phyloP scores from a whole-genome alignment of 2,797 vertebrate species.

The Monodelphis domestica region DNA sequence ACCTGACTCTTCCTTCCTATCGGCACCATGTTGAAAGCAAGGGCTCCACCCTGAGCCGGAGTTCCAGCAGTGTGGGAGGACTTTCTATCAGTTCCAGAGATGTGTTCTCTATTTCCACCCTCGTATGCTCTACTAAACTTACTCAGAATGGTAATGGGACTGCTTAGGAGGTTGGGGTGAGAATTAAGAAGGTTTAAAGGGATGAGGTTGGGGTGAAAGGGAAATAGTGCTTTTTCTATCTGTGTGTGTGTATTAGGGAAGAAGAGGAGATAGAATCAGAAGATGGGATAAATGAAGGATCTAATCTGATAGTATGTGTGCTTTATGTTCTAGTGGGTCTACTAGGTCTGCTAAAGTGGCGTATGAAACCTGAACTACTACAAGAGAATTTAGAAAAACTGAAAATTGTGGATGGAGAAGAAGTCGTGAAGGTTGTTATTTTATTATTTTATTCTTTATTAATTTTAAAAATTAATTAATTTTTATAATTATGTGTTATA shows the following conservation, averaged over 20 bases:
- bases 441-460: neutral
- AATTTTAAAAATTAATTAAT: no score
- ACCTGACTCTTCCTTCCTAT: slow-evolving; percentile 90
- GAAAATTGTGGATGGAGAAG: slow-evolving; percentile 97
- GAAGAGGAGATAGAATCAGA: neutral
- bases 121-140: slow-evolving; percentile 98
- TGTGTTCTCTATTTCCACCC: slow-evolving; percentile 92
- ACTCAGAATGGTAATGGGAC: slow-evolving; percentile 94
- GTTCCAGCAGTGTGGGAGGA: slow-evolving; percentile 88
- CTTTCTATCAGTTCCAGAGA: slow-evolving; percentile 96
- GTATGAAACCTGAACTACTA: slow-evolving; percentile 93
- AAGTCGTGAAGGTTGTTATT: slow-evolving; percentile 94
- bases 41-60: slow-evolving; percentile 86
- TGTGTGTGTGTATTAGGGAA: neutral
- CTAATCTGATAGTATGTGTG: neutral
- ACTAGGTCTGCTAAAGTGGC: slow-evolving; percentile 96
- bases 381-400: slow-evolving; percentile 95
- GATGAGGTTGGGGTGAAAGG: neutral
- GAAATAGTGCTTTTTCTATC: neutral
- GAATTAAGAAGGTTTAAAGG: no score
- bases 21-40: slow-evolving; percentile 89
- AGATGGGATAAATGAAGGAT: neutral
- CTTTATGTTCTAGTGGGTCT: slow-evolving; percentile 89
- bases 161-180: fast-evolving
- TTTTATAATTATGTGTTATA: no score